phyloP scores from a whole-genome alignment of 2,113 vertebrate genomes.

The Nyctereutes procyonoides region DNA sequence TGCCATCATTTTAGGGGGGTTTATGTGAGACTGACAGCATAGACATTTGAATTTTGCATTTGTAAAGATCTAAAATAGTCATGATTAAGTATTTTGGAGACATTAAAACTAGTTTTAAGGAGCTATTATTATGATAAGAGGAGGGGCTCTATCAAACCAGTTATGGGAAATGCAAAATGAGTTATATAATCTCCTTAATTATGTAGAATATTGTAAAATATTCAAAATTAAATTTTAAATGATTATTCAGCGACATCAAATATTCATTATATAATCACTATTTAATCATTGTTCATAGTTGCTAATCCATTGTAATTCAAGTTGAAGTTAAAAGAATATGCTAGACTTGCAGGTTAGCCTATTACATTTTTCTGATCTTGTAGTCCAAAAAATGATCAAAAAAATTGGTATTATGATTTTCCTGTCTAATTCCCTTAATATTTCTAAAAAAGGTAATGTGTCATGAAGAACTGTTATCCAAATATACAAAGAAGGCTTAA shows the following conservation, averaged over 20 bases:
- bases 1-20: not conserved
- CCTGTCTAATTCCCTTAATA: not conserved
- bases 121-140: slow-evolving; percentile 29
- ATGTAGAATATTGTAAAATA: slow-evolving; percentile 62
- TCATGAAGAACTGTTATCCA: not conserved
- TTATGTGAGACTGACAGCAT: not conserved
- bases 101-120: slow-evolving; percentile 58
- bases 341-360: slow-evolving; percentile 5
- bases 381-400: not conserved
- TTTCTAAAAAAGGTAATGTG: not conserved
- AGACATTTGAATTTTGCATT: slow-evolving; percentile 23
- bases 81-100: not conserved
- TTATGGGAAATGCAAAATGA: slow-evolving; percentile 59
- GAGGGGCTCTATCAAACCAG: not conserved
- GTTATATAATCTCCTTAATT: slow-evolving; percentile 57
- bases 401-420: not conserved
- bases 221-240: slow-evolving; percentile 72
- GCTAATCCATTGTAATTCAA: slow-evolving; percentile 63
- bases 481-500: not conserved
- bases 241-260: slow-evolving; percentile 66
- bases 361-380: not conserved
- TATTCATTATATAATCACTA: slow-evolving; percentile 68
- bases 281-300: slow-evolving; percentile 65
- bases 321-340: slow-evolving; percentile 35
- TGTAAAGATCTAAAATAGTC: slow-evolving; percentile 39